Evolutionary conservation across 2,797 vertebrate species (phyloP), one percentile per base, ranked within the genome.

Genomic region (Epinephelus malabaricus): DNA sequence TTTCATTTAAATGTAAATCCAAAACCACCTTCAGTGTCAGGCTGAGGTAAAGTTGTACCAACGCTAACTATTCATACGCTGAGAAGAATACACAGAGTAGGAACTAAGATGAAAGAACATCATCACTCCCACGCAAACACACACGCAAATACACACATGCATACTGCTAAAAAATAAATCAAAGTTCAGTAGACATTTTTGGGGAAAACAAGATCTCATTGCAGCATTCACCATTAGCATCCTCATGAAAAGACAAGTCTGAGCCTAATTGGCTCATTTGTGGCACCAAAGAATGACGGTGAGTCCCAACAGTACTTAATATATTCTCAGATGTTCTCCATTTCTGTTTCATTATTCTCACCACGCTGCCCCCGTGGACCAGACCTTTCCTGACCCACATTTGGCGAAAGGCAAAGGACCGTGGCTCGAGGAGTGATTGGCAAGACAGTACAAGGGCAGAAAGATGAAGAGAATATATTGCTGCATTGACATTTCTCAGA

Each of bases 241-340:
- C 55, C 43, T 63, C 51, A 49, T 55, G 56, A 80, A 63, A 61
- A 81, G 78, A 83, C 58, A 58, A 60, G 76, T 58, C 67, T 47
- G 49, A 58, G 73, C 45, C 75, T 90, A 92, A 93, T 86, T 91
- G 87, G 83, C 70, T 88, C 70, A 88, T 80, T 80, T 73, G 67
- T 76, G 74, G 71, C 73, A 34, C 60, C 43, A 53, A 21, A 73
- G 76, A 82, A 66, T 46, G 19, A 55, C 56, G 21, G 46, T 56
- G 63, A 61, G 56, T 82, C 85, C 71, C 84, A 60, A 45, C 68
- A 58, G 77, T 43, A 61, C 46, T 73, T 73, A 34, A 60, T 76
- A 76, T 83, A 78, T 81, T 78, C 78, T 78, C 47, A 64, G 55
- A 87, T 81, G 60, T 71, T 79, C 30, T 72, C 30, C 54, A 76